Conservation (phyloP, 2,797 vertebrate genomes). For the Pseudochromis fuscus region DNA sequence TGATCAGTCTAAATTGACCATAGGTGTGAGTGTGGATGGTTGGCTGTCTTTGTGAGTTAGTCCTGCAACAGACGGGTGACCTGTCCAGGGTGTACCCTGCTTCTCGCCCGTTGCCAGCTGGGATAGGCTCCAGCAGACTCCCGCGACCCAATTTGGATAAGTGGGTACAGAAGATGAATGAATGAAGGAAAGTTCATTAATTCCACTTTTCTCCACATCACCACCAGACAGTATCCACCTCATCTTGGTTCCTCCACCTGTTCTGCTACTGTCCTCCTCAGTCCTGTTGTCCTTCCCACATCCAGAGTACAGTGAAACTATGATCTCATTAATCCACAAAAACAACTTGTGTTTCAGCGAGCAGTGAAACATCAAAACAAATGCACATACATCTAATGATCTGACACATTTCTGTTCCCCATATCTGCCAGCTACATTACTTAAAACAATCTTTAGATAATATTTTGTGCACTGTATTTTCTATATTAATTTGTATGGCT, state of each 20-base stretch:
- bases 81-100: too few species aligned
- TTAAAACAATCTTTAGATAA: neutral
- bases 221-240: too few species aligned
- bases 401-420: neutral
- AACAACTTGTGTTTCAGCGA: neutral
- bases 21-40: too few species aligned
- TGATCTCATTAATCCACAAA: neutral
- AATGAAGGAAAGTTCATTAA: neutral
- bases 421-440: neutral
- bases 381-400: neutral
- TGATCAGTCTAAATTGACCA: too few species aligned
- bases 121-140: too few species aligned
- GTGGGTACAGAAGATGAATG: too few species aligned
- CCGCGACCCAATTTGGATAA: too few species aligned
- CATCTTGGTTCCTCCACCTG: neutral
- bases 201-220: neutral
- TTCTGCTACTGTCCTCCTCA: neutral
- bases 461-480: neutral
- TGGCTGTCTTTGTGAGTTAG: too few species aligned
- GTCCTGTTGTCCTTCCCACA: neutral
- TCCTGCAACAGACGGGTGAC: too few species aligned
- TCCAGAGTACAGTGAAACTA: neutral
- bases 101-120: too few species aligned
- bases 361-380: neutral
- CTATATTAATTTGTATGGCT: too few species aligned